Conservation (phyloP, 2,113 vertebrate genomes). For the Struthio camelus region DNA sequence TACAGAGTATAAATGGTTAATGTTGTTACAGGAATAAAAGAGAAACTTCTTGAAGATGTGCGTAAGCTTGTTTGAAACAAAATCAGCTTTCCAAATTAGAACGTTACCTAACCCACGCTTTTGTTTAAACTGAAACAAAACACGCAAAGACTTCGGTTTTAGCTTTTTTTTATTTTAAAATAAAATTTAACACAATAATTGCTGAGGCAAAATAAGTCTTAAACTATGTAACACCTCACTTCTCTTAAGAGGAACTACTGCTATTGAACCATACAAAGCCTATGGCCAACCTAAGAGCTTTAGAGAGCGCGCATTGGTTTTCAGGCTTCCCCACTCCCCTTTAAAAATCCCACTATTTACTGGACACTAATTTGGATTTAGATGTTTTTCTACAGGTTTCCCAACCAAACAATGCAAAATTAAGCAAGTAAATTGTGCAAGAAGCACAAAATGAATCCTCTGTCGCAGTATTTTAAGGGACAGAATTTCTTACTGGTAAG, state of each 20-base stretch:
- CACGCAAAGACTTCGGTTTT: background rate
- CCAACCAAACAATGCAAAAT: background rate
- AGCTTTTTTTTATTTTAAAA: background rate
- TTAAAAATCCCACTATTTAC: background rate
- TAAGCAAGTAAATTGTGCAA: background rate
- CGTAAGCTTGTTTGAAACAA: background rate
- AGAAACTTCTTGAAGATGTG: background rate
- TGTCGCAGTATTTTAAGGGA: background rate
- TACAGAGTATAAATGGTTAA: background rate
- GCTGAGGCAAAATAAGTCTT: background rate
- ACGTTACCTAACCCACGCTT: background rate
- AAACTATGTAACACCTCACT: background rate
- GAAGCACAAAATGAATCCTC: background rate
- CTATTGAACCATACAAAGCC: background rate
- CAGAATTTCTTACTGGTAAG: background rate
- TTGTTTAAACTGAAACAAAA: background rate
- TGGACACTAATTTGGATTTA: background rate
- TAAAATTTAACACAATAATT: background rate
- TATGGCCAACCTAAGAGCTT: background rate
- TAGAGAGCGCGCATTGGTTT: background rate
- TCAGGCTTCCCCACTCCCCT: background rate
- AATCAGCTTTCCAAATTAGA: background rate
- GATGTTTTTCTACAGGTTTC: background rate
- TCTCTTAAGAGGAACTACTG: fast-evolving
- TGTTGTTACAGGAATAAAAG: background rate